Conservation (phyloP, 2,888 invertebrate species). For the Drosophila atripex region DNA sequence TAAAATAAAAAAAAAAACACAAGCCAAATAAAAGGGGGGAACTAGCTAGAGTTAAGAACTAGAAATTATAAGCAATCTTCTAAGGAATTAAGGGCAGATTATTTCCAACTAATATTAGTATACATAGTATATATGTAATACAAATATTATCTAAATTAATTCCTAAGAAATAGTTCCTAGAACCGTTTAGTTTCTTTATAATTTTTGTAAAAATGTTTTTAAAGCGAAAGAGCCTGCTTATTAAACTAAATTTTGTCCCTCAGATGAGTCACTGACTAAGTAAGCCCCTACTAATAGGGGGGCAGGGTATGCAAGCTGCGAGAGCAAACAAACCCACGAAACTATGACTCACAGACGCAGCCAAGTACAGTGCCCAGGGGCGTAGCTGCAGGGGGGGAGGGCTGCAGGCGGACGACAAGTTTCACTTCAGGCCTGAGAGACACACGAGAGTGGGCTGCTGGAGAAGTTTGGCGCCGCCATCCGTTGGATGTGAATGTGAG, state of each 20-base stretch:
- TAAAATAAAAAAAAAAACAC: constrained; percentile 19
- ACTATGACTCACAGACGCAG: constrained; percentile 39
- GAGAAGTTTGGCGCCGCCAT: constrained; percentile 33
- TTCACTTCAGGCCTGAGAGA: constrained; percentile 22
- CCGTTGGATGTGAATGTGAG: background rate
- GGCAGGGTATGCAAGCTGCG: constrained; percentile 25
- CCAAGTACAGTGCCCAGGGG: constrained; percentile 30
- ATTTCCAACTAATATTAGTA: too few relatives aligned
- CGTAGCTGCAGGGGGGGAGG: constrained; percentile 6
- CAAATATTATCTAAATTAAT: too few relatives aligned
- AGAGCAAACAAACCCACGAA: constrained; percentile 35
- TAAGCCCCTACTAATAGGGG: constrained; percentile 11
- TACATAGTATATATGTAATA: too few relatives aligned
- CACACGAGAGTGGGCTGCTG: constrained; percentile 29
- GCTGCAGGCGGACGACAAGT: constrained; percentile 27
- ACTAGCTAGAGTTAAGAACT: too few relatives aligned
- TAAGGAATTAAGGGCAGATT: too few relatives aligned
- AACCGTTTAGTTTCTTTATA: too few relatives aligned
- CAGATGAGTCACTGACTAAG: constrained; percentile 10
- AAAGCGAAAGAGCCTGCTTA: too few relatives aligned
- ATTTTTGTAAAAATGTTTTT: too few relatives aligned
- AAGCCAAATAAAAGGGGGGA: background rate
- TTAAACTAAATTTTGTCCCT: too few relatives aligned
- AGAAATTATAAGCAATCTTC: too few relatives aligned
- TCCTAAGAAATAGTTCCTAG: too few relatives aligned